These are phyloP conservation scores for Urocynchramus pylzowi DNA, from an alignment of 2,113 vertebrate species.

Conservation along the genomic window DNA sequence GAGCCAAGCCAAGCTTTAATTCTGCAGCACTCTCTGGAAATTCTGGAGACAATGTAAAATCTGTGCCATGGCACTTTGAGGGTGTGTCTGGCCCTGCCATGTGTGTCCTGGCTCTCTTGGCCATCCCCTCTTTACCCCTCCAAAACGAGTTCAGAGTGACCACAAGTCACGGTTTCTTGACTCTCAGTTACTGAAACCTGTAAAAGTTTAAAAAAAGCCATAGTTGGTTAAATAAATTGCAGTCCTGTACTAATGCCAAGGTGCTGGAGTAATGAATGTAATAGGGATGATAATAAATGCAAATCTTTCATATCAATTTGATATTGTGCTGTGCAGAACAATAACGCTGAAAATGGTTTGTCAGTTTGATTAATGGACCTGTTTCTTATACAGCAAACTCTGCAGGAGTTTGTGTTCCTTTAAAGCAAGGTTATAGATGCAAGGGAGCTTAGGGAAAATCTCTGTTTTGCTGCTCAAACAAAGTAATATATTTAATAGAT, in stretches of 20 bases:
- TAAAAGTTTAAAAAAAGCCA: background rate
- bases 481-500: background rate
- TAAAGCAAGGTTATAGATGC: background rate
- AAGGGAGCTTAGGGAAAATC: background rate
- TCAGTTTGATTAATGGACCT: background rate
- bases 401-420: background rate
- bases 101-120: accelerated
- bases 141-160: background rate
- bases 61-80: accelerated
- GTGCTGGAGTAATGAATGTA: background rate
- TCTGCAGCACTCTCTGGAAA: background rate
- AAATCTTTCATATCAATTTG: background rate
- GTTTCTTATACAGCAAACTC: background rate
- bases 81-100: background rate
- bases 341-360: background rate
- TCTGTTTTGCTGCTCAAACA: background rate
- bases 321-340: background rate
- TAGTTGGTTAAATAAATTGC: background rate
- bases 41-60: background rate
- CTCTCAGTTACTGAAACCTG: background rate
- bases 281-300: background rate
- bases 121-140: too few relatives aligned
- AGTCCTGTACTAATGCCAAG: background rate
- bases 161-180: background rate
- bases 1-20: background rate